Conservation (phyloP, 2,888 invertebrate genomes). For the Drosophila fulvimacula region DNA sequence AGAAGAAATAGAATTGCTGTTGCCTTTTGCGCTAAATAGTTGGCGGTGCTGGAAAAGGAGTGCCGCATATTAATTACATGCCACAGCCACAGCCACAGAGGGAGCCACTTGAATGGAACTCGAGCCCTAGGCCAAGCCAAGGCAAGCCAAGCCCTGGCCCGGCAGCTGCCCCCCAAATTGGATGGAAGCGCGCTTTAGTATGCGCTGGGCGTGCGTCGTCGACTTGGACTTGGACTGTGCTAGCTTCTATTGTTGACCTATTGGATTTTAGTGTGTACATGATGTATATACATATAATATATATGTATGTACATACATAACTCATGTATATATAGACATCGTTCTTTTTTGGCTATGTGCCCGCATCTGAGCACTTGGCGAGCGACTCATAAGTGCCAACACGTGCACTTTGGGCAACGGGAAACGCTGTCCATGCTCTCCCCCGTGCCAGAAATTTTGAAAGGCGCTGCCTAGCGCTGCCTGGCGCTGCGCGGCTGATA, state of each 20-base stretch:
- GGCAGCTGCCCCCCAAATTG: conserved; percentile 5
- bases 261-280: conserved; percentile 20
- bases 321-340: neutral
- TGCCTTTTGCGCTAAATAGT: conserved; percentile 71
- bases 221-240: conserved; percentile 9
- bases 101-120: conserved; percentile 64
- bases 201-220: conserved; percentile 56
- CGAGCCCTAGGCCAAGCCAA: conserved; percentile 46
- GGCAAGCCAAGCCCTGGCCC: conserved; percentile 8
- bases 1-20: conserved; percentile 23
- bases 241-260: conserved; percentile 33
- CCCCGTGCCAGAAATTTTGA: conserved; percentile 32
- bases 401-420: conserved; percentile 67
- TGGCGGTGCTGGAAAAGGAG: conserved; percentile 64
- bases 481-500: conserved; percentile 48
- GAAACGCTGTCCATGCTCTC: conserved; percentile 39
- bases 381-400: conserved; percentile 62
- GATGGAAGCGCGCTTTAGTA: conserved; percentile 50
- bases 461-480: conserved; percentile 42
- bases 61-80: conserved; percentile 78
- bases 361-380: conserved; percentile 71
- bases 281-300: neutral
- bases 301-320: neutral
- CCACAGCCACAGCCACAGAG: conserved; percentile 24
- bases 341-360: conserved; percentile 55